Base-by-base conservation (phyloP, 2,888 invertebrate genomes). In the Ophonus ardosiacus region DNA sequence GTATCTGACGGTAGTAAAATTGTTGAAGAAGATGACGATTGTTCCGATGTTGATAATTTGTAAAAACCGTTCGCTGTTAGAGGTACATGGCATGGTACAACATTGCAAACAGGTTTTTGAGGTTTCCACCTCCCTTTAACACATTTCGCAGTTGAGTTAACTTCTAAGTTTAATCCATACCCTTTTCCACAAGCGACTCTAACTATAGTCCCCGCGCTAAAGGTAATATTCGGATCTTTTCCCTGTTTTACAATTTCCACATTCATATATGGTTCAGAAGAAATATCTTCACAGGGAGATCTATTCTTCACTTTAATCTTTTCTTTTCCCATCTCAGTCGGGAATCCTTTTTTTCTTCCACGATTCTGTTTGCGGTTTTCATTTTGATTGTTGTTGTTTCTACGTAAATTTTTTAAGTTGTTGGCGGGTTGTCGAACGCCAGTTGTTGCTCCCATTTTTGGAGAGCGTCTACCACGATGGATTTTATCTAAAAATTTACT, bases 61-160 rank as follows among this genome's bases (percentile, higher is more conserved):
- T 94, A 96, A 86, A 94, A 93, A 0, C 96, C 96, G 88, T 95
- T 94, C 86, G 94, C 94, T 3, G 94, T 94, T 0, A 93, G 91
- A 0, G 96, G 96, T 7, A 96, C 94, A 87, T 94, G 93, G 86
- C 96, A 96, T 0, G 96, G 95, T 57, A 94, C 96, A 89, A 97
- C 95, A 89, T 95, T 93, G 90, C 98, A 98, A 88, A 94, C 93
- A 0, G 98, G 97, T 87, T 94, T 95, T 86, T 94, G 94, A 0
- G 97, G 97, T 88, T 95, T 96, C 98, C 98, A 98, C 87, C 95
- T 93, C 0, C 98, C 97, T 86, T 96, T 93, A 2, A 95, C 94
- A 90, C 98, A 98, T 88, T 95, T 95, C 0, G 96, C 96, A 0
- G 97, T 96, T 2, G 94, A 93, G 89, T 97, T 97, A 81, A 93